Base-by-base conservation (phyloP, 2,797 vertebrate genomes). In the Molossus molossus region DNA sequence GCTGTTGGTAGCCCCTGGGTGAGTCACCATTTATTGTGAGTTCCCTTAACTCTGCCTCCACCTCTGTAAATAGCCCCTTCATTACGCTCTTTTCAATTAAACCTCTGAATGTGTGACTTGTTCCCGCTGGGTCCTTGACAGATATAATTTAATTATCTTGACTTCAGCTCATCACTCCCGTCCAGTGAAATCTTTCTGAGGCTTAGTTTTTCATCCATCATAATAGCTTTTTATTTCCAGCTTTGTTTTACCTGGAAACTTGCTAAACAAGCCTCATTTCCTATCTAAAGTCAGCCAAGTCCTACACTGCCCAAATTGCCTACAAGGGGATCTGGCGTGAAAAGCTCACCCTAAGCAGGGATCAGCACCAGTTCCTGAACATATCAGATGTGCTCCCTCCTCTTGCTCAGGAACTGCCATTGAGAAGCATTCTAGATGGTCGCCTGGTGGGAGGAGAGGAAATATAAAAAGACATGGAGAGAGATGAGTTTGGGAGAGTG, bases 71-170 rank as follows among this genome's bases (percentile, higher is more conserved):
- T 55, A 84, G 65, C 62, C 50, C 57, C n/a, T 81, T 70, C 33
- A 58, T 96, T 89, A 81, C 23, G 18, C 60, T 60, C 33, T 93
- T 82, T 96, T 94, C 58, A 96, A 48, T 90, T 62, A 93, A 93
- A 95, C 53, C 94, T 91, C 87, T 29, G 64, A 92, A 77, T 37
- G 15, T 82, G 76, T 76, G 87, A 95, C 72, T 82, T 96, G 40
- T 65, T 93, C 85, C 76, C 40, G 62, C 76, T 91, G 91, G 57
- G 55, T 94, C 55, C 25, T 80, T 96, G 77, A 96, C 81, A 92
- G 82, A 73, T 86, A 81, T 67, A 90, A 85, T 92, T 90, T 94
- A 94, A 90, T 96, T 95, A 94, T 93, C 96, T 62, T 90, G 76
- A 94, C 80, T 95, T 95, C 53, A 83, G 90, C 48, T 94, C 83